Evolutionary conservation across 2,113 vertebrate species (phyloP).

Genomic region (Micronycteris hirsuta): DNA sequence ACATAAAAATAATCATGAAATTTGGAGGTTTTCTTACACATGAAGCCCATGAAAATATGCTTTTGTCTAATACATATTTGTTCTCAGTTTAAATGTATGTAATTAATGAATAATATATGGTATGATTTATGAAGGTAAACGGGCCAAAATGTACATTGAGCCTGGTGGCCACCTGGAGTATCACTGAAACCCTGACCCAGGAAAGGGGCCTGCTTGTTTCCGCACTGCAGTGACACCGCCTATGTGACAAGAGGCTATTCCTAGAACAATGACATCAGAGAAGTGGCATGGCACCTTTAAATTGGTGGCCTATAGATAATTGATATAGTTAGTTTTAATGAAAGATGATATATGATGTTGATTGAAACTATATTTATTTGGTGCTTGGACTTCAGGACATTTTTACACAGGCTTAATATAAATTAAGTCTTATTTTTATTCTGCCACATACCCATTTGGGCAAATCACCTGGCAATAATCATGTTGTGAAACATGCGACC

Average conservation of each 20-base stretch:
- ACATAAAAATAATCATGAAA: not conserved
- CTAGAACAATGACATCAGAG: not conserved
- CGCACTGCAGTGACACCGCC: not conserved
- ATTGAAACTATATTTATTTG: slow-evolving; percentile 7
- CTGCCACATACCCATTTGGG: too few species aligned
- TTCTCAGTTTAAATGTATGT: not conserved
- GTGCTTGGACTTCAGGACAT: slow-evolving; percentile 4
- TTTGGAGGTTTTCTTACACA: not conserved
- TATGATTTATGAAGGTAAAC: not conserved
- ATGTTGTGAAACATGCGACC: not conserved
- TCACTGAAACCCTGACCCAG: not conserved
- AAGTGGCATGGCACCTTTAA: not conserved
- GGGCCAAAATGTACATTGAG: too few species aligned
- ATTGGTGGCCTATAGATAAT: not conserved
- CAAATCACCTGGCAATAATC: not conserved
- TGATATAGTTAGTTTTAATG: not conserved
- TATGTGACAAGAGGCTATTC: not conserved
- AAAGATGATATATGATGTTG: not conserved
- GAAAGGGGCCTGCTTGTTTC: not conserved
- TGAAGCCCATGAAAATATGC: not conserved
- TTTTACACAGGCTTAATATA: not conserved
- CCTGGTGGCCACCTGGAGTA: not conserved
- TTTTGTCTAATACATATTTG: not conserved
- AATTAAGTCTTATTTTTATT: too few species aligned
- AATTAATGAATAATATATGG: not conserved